These are phyloP conservation scores for Romanogobio albipinnatus DNA, from an alignment of 2,113 vertebrate species.

Conservation along the genomic window DNA sequence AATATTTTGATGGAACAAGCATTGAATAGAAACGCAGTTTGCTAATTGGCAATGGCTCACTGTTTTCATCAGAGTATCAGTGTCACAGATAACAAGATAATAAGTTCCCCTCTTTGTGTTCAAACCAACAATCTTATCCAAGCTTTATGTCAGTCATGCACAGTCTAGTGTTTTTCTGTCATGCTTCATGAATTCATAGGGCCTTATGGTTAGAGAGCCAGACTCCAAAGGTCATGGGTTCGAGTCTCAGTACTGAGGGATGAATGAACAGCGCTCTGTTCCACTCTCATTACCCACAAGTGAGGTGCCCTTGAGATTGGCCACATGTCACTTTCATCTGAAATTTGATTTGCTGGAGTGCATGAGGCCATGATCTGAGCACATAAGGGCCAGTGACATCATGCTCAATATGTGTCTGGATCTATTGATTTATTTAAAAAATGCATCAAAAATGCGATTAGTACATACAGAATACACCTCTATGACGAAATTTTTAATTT, in stretches of 20 bases:
- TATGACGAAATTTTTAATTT: not conserved
- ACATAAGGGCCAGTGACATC: not conserved
- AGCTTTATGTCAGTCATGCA: not conserved
- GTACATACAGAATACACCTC: not conserved
- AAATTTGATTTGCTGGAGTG: not conserved
- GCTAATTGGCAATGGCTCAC: not conserved
- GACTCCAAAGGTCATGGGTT: too few species aligned
- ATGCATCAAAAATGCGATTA: not conserved
- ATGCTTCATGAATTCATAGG: not conserved
- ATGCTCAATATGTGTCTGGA: not conserved
- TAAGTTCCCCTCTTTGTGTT: not conserved
- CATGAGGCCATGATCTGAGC: not conserved
- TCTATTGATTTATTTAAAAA: not conserved
- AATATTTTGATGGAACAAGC: not conserved
- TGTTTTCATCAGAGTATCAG: conserved; percentile 26
- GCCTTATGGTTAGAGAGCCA: too few species aligned
- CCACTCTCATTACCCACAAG: too few species aligned
- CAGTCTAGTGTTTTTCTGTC: not conserved
- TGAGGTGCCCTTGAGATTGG: too few species aligned
- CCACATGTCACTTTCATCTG: not conserved
- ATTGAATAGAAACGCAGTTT: not conserved
- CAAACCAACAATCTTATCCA: not conserved
- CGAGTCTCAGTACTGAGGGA: too few species aligned
- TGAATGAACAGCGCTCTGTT: too few species aligned
- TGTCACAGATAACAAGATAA: conserved; percentile 16